phyloP scores from a whole-genome alignment of 1,140 invertebrate genomes.

The Dendroctonus ponderosae region DNA sequence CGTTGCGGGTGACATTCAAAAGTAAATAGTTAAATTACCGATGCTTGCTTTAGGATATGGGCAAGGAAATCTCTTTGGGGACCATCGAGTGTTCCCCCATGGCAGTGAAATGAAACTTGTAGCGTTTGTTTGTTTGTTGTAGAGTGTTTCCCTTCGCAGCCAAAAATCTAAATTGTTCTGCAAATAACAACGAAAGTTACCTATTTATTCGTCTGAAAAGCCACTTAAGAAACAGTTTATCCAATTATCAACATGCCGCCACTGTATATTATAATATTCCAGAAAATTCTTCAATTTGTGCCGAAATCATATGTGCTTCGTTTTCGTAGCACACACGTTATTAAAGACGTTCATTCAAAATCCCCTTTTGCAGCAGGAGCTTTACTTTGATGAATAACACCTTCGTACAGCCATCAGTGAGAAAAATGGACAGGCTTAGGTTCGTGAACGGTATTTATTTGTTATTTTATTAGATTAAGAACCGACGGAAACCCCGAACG shows the following conservation, averaged over 20 bases:
- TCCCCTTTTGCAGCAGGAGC: conserved; percentile 5
- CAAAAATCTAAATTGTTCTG: no score
- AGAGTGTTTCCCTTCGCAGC: no score
- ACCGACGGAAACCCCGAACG: conserved; percentile 2
- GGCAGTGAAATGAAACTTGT: no score
- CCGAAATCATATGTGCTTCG: not conserved
- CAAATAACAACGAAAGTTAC: not conserved
- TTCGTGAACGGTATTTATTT: conserved; percentile 30
- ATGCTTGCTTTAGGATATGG: no score
- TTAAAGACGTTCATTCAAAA: conserved; percentile 10
- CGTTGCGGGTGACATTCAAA: conserved; percentile 8
- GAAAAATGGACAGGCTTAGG: conserved; percentile 29
- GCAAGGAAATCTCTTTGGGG: no score
- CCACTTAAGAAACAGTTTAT: not conserved
- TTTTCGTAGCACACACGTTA: conserved; percentile 8
- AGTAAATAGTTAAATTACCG: conserved; percentile 10
- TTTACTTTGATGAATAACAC: conserved; percentile 28
- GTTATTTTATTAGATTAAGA: conserved; percentile 35
- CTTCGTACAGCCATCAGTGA: conserved; percentile 24
- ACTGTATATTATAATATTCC: no score
- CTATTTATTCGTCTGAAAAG: not conserved
- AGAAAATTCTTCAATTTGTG: not conserved
- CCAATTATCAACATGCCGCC: not conserved
- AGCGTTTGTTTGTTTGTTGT: no score
- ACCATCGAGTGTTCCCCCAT: no score